Conservation (phyloP, 2,797 vertebrate species). For the Prionace glauca region DNA sequence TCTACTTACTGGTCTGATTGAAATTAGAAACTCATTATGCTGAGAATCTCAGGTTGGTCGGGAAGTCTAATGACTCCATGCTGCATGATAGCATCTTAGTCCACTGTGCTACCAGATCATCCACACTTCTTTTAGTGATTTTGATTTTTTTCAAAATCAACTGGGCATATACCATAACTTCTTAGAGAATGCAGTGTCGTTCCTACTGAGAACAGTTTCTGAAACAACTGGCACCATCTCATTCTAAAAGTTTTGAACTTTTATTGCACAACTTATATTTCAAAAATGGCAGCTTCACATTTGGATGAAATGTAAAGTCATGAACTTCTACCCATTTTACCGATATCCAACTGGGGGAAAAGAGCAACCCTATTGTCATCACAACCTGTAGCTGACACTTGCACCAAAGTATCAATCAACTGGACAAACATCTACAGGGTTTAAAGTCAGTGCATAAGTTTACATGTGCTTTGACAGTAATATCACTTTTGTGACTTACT, state of each 20-base stretch:
- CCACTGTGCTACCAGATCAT: background rate
- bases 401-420: conserved; percentile 22
- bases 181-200: too few species aligned
- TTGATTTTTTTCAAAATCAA: background rate
- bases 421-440: background rate
- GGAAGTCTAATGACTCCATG: background rate
- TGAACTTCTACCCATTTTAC: background rate
- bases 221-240: background rate
- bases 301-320: background rate
- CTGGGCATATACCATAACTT: background rate
- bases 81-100: background rate
- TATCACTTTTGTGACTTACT: conserved; percentile 25
- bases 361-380: too few species aligned
- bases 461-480: background rate
- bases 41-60: conserved; percentile 14
- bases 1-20: background rate
- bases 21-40: background rate
- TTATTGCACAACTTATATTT: background rate
- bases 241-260: background rate
- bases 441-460: conserved; percentile 10
- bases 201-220: background rate
- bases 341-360: background rate
- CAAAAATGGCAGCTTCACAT: background rate
- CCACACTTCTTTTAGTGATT: background rate
- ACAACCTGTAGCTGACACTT: background rate